phyloP scores from a whole-genome alignment of 2,888 invertebrate genomes.

The Conus canariensis region DNA sequence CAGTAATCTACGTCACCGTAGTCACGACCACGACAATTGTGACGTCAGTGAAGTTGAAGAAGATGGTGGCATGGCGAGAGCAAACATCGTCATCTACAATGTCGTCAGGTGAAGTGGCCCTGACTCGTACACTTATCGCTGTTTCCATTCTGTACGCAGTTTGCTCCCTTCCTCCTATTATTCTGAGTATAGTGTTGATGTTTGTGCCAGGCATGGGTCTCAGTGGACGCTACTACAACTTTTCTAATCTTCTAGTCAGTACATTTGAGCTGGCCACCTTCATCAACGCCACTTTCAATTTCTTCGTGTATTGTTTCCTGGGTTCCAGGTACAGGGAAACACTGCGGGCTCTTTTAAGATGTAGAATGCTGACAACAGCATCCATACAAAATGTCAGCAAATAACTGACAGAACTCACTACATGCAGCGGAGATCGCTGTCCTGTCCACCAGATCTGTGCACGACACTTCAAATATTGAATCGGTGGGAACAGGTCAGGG shows the following conservation, averaged over 20 bases:
- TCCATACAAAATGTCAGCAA: no score
- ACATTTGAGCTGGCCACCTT: neutral
- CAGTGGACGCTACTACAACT: neutral
- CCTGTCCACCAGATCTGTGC: no score
- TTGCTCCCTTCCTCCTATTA: neutral
- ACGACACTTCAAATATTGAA: no score
- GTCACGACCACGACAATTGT: neutral
- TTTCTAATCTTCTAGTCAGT: neutral
- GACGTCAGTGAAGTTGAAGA: slow-evolving; percentile 13
- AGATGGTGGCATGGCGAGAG: neutral
- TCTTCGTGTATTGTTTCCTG: no score
- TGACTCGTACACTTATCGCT: neutral
- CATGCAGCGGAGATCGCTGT: no score
- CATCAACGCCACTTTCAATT: no score
- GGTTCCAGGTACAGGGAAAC: no score
- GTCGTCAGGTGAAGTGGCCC: neutral
- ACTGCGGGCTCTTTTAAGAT: no score
- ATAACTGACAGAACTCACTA: no score
- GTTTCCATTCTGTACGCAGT: neutral
- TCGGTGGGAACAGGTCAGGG: no score
- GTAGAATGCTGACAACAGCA: no score
- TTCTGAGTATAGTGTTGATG: neutral
- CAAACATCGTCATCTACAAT: neutral
- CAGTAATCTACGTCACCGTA: neutral
- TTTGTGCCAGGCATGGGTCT: neutral